Percentiles rank a stretch among this genome's conserved stretches.
phyloP scores from a whole-genome alignment of 2,113 vertebrate species.

The Forbesichthys papilliferus region DNA sequence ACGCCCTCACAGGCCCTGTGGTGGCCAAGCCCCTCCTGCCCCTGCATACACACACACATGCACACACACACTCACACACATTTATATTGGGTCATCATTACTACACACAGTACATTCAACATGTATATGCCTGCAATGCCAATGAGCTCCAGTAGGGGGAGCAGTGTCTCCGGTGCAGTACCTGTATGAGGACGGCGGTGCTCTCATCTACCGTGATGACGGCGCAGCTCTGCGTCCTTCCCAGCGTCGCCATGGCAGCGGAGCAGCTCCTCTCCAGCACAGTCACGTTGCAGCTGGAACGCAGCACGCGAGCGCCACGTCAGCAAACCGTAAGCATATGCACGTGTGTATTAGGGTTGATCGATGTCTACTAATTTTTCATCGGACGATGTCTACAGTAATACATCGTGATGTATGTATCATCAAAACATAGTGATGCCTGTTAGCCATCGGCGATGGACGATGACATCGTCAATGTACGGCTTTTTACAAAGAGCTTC shows the following conservation, averaged over 20 bases:
- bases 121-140: background rate
- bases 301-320: background rate
- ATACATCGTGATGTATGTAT: too few relatives aligned
- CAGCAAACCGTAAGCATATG: too few relatives aligned
- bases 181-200: constrained; percentile 88
- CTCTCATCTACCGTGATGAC: constrained; percentile 88
- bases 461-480: too few relatives aligned
- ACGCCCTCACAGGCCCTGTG: constrained; percentile 80
- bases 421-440: too few relatives aligned
- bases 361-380: too few relatives aligned
- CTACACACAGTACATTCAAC: background rate
- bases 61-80: constrained; percentile 17
- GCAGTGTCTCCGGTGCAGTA: constrained; percentile 39
- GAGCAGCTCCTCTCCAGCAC: constrained; percentile 83
- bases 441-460: too few relatives aligned
- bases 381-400: too few relatives aligned
- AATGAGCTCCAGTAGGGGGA: constrained; percentile 4
- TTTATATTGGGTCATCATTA: background rate
- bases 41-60: constrained; percentile 60
- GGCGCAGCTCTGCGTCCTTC: constrained; percentile 72
- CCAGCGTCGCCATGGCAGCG: constrained; percentile 79
- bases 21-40: constrained; percentile 78
- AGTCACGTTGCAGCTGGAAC: constrained; percentile 83
- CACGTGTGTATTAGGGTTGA: too few relatives aligned
- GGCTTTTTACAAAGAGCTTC: too few relatives aligned